Evolutionary conservation across 2,888 invertebrate genomes (phyloP), one percentile per base, ranked within the genome.

Genomic region (Sinopyrophorus schimmeli): DNA sequence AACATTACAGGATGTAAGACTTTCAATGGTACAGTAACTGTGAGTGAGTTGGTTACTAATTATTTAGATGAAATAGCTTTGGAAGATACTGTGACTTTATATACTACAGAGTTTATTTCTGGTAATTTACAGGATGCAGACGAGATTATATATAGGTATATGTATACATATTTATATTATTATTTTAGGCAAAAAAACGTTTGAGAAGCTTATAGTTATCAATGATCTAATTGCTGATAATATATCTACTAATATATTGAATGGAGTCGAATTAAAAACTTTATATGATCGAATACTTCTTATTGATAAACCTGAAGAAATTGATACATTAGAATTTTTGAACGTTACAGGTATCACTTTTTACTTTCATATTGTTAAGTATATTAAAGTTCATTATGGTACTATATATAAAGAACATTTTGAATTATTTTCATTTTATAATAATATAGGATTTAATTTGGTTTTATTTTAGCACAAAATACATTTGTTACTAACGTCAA

Each of bases 1-100:
- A 41, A 53, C 3, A 64, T 70, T 30, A 55, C 40, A 30, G 68
- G 68, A 2, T 58, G 54, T 26, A 70, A 67, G 53, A 54, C 38
- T 11, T 63, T 66, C 39, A 48, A 35, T 31, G 56, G 59, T n/a
- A 54, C 47, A 3, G 34, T 69, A 14, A 62, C 54, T 40, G 54
- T 60, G 20, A 57, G 64, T 28, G 55, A 43, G 24, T 40, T 53
- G n/a, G 30, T 31, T 18, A 53, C 50, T 10, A 37, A 53, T 18
- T 51, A 44, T 44, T 44, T 57, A 23, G 51, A 57, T 16, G 42
- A 42, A 11, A 5, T 49, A 11, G 28, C 43, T 5, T 10, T 50
- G 0, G 20, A 5, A 3, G 34, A 52, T 11, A 47, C 30, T 37
- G 15, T 47, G 5, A 50, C 27, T n/a, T 28, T 42, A 21, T 10